Evolutionary conservation across 2,113 vertebrate species (phyloP).

Genomic region (Scytalopus superciliaris): DNA sequence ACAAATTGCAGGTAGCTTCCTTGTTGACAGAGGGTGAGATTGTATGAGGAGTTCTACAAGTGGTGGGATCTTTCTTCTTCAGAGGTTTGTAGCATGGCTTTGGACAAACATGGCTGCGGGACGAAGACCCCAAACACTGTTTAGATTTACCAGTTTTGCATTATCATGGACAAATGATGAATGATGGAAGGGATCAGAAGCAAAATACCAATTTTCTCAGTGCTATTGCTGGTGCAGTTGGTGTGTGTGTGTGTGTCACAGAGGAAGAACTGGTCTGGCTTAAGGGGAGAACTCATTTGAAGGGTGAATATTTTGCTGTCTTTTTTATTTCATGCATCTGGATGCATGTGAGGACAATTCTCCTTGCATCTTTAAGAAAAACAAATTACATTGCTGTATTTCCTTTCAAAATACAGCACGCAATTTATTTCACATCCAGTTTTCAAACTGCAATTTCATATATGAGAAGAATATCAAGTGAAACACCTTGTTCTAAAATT

Average conservation of each 20-base stretch:
- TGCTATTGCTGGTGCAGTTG: neutral
- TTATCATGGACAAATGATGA: neutral
- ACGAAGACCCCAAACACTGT: neutral
- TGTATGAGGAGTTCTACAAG: neutral
- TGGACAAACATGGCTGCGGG: neutral
- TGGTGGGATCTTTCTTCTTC: neutral
- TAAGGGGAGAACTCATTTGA: neutral
- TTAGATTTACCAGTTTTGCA: neutral
- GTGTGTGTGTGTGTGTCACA: neutral
- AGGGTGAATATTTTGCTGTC: neutral
- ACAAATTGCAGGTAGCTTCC: neutral
- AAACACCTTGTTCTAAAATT: neutral
- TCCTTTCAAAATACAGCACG: neutral
- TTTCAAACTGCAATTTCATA: neutral
- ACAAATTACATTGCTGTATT: neutral
- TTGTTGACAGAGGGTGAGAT: neutral
- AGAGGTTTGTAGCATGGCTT: neutral
- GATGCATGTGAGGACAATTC: neutral
- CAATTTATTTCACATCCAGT: neutral
- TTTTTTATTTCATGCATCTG: neutral
- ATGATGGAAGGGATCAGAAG: neutral
- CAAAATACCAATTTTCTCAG: neutral
- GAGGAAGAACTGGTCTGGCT: neutral
- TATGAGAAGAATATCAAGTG: neutral
- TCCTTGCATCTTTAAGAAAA: neutral